Conservation (phyloP, 1,140 invertebrate genomes). For the Venturia canescens region DNA sequence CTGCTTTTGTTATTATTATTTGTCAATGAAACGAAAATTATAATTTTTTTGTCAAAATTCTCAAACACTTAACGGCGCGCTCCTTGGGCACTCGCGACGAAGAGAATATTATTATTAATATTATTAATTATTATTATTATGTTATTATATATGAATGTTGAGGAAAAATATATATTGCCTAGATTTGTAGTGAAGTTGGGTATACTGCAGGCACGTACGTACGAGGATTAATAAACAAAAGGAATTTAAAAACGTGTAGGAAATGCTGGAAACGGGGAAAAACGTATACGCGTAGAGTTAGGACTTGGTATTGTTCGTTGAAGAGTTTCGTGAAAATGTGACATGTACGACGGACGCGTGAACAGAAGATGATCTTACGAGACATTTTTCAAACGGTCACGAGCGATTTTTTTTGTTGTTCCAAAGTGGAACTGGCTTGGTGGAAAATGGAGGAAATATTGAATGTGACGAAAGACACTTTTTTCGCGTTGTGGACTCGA, state of each 20-base stretch:
- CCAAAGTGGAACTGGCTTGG: too few species aligned
- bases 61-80: background rate
- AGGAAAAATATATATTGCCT: slow-evolving; percentile 65
- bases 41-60: slow-evolving; percentile 53
- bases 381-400: background rate
- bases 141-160: slow-evolving; percentile 66
- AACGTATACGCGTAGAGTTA: slow-evolving; percentile 43
- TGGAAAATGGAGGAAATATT: background rate
- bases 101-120: slow-evolving; percentile 7
- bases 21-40: slow-evolving; percentile 32
- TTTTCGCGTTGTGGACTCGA: slow-evolving; percentile 4
- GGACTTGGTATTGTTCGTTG: slow-evolving; percentile 30
- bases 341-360: background rate
- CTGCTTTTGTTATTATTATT: too few species aligned
- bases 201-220: slow-evolving; percentile 53
- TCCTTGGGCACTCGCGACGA: slow-evolving; percentile 37
- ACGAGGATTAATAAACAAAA: slow-evolving; percentile 3
- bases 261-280: background rate
- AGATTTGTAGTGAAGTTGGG: slow-evolving; percentile 64
- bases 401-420: background rate
- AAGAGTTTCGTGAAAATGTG: background rate
- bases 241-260: background rate
- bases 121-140: slow-evolving; percentile 33
- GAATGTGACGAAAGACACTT: background rate
- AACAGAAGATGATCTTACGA: background rate